Base-by-base conservation (phyloP, 92 coral and sea anemone genomes). In the Siderastrea siderea region DNA sequence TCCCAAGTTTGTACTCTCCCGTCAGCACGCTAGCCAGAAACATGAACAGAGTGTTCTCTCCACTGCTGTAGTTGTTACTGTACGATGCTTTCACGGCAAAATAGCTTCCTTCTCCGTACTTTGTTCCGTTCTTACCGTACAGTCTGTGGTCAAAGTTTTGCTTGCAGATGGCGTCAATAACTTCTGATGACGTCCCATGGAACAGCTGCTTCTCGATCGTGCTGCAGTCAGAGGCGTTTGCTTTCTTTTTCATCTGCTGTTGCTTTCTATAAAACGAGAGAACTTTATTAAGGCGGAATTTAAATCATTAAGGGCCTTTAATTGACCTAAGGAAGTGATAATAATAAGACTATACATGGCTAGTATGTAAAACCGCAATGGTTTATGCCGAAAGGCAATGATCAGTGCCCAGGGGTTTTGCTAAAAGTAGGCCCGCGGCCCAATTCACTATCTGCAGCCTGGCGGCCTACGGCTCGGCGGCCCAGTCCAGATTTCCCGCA, bases 101-200 rank as follows among this genome's bases (percentile, higher is more conserved):
- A 77, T 96, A 96, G 84, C 94, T 96, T 26, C 99, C 99, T 54
- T 91, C 83, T n/a, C 98, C 99, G 66, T 93, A 96, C 16, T 54
- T 50, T 50, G 98, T 87, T 10, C 95, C 99, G 52, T 96, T 93
- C 76, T 93, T 96, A 44, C 99, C 99, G 81, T 96, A 89, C 80
- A 94, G 58, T 69, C 99, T 93, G 94, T 96, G 93, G 82, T 96
- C 99, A 70, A 96, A 96, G 45, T 96, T 96, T 81, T 96, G 99
- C 86, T 96, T 96, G 81, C 99, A 96, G 60, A 96, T 94, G 49
- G 97, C 96, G 1, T 90, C 84, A 14, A 89, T 86, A 50, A 86
- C 86, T 2, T 89, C 95, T 7, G 76, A 4, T 10, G 65, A 15
- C 4, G 99, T 96, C 47, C 99, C 99, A 66, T 96, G 99, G 63